phyloP scores from a whole-genome alignment of 2,797 vertebrate species.

The Scleropages formosus region DNA sequence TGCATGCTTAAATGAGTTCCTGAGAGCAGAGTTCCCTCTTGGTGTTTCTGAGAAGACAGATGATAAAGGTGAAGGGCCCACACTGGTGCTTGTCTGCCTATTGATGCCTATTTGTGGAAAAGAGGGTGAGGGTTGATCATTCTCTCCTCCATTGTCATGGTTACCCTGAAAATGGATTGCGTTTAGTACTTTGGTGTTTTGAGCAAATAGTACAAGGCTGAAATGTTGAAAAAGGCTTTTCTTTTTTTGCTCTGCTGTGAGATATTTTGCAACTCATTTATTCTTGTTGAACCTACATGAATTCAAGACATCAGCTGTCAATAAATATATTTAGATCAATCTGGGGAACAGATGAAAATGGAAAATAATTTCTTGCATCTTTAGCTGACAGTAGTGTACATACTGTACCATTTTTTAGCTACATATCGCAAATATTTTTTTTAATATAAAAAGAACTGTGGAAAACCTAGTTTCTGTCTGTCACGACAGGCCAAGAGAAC shows the following conservation, averaged over 20 bases:
- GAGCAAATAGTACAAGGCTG: not conserved
- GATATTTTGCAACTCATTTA: not conserved
- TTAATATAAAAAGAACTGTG: no score
- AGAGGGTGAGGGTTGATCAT: not conserved
- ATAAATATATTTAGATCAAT: no score
- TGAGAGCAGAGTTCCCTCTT: not conserved
- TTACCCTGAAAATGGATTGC: conserved; percentile 11
- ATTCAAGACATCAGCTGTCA: no score
- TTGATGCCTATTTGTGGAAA: conserved; percentile 8
- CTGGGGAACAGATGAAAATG: no score
- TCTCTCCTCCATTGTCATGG: not conserved
- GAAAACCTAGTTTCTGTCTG: no score
- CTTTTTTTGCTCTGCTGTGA: not conserved
- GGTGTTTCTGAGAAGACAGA: conserved; percentile 14
- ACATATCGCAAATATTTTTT: no score
- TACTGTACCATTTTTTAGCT: no score
- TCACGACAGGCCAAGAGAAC: no score
- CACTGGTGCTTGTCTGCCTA: not conserved
- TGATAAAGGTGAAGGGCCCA: not conserved
- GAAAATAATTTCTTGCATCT: no score
- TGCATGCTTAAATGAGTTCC: not conserved
- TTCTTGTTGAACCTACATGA: no score
- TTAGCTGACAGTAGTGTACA: no score
- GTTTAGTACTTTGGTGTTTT: not conserved
- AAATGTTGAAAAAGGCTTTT: not conserved